Percentiles rank a stretch among this genome's conserved stretches.
phyloP scores from a whole-genome alignment of 2,113 vertebrate species.

The Bufo gargarizans region DNA sequence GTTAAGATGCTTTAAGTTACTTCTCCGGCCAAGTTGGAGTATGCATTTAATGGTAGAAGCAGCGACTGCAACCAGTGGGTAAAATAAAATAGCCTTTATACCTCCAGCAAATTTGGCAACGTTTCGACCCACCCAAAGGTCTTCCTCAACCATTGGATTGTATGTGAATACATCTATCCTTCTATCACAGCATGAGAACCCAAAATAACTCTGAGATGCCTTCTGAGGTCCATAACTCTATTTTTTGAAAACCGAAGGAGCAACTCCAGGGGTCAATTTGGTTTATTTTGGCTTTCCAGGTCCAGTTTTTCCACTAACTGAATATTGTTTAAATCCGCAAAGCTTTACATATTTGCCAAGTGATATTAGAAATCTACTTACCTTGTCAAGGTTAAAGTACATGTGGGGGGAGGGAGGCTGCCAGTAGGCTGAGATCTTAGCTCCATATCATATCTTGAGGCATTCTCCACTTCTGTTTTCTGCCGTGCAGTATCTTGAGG shows the following conservation, averaged over 20 bases:
- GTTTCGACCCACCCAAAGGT: too few species aligned
- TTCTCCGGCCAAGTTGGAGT: too few species aligned
- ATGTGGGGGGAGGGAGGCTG: conserved; percentile 12
- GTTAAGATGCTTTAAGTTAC: too few species aligned
- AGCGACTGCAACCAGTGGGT: too few species aligned
- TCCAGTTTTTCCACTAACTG: background rate
- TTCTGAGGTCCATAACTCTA: background rate
- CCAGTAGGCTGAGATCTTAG: background rate
- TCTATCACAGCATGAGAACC: too few species aligned
- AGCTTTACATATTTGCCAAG: background rate
- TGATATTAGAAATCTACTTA: background rate
- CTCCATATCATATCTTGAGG: conserved; percentile 7
- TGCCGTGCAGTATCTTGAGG: background rate
- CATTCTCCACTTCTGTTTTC: background rate
- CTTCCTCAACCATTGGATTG: too few species aligned
- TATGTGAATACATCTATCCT: too few species aligned
- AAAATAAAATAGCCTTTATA: too few species aligned
- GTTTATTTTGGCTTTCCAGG: background rate
- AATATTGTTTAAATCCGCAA: background rate
- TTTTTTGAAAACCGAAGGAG: background rate
- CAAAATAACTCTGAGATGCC: background rate
- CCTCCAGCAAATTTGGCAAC: too few species aligned
- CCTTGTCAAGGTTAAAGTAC: conserved; percentile 4
- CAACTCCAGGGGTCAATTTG: too few species aligned
- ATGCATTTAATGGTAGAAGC: too few species aligned